Percentiles rank a stretch among this genome's conserved stretches.
phyloP scores from a whole-genome alignment of 1,140 invertebrate species.

The Diabrotica undecimpunctata region DNA sequence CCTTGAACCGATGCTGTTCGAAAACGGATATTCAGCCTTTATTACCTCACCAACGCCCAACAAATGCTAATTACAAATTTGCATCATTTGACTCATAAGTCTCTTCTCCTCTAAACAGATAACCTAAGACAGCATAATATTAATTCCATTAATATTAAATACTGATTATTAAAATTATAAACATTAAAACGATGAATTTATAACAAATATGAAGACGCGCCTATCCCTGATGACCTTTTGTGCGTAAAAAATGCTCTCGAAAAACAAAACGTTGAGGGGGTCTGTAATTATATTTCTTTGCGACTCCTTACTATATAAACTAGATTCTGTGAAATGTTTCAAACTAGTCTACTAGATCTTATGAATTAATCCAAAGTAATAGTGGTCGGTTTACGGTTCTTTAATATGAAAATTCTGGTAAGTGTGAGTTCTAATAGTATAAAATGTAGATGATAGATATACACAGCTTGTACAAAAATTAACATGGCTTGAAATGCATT shows the following conservation, averaged over 20 bases:
- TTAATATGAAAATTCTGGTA: conserved; percentile 9
- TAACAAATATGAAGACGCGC: conserved; percentile 13
- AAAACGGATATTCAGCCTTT: too few species aligned
- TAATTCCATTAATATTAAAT: too few species aligned
- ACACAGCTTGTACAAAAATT: background rate
- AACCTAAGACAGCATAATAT: too few species aligned
- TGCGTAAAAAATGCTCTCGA: conserved; percentile 6
- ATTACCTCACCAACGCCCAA: too few species aligned
- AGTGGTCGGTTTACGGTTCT: background rate
- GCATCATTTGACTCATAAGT: too few species aligned
- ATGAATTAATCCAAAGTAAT: too few species aligned
- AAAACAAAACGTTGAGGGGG: conserved; percentile 8
- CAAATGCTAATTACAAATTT: too few species aligned
- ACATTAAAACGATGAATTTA: conserved; percentile 6
- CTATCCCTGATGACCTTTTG: background rate
- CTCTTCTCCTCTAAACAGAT: too few species aligned
- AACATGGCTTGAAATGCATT: background rate
- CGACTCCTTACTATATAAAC: conserved; percentile 9
- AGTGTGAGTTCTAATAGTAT: background rate
- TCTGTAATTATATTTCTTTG: conserved; percentile 1
- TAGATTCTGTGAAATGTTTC: conserved; percentile 6
- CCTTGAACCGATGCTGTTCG: too few species aligned
- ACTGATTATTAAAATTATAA: too few species aligned
- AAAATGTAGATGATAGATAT: background rate
- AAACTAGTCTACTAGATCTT: conserved; percentile 7